phyloP scores from a whole-genome alignment of 53 echinoderm and acorn worm genomes.

The Echinometra lucunter region DNA sequence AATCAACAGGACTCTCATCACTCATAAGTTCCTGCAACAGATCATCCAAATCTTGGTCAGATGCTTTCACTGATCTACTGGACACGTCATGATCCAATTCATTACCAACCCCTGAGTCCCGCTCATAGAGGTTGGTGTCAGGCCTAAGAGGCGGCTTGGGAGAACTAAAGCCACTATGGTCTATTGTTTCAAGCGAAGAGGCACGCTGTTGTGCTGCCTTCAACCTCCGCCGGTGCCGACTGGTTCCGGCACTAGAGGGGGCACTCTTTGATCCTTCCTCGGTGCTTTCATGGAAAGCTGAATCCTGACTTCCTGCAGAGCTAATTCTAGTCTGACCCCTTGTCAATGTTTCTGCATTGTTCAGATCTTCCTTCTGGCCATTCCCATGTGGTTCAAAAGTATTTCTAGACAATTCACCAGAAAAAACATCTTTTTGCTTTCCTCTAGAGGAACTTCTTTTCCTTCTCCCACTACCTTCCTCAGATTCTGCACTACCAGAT shows the following conservation, averaged over 20 bases:
- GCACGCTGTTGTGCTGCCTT: conserved; percentile 62
- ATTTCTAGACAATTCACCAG: background rate
- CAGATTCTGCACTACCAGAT: conserved; percentile 11
- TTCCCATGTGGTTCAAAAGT: background rate
- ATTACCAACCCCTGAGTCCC: conserved; percentile 45
- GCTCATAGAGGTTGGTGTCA: conserved; percentile 41
- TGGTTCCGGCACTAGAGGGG: conserved; percentile 55
- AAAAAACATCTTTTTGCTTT: background rate
- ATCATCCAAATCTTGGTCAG: conserved; percentile 59
- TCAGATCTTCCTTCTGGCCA: background rate
- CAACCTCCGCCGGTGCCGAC: conserved; percentile 51
- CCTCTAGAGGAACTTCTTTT: conserved; percentile 42
- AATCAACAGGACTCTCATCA: background rate
- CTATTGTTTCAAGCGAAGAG: conserved; percentile 40
- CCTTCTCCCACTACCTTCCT: background rate
- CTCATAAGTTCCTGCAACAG: conserved; percentile 58
- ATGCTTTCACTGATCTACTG: background rate
- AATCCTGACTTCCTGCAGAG: conserved; percentile 57
- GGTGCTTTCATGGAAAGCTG: conserved; percentile 50
- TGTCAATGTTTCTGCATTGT: background rate
- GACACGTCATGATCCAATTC: background rate
- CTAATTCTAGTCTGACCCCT: background rate
- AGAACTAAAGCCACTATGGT: background rate
- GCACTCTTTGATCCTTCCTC: conserved; percentile 63
- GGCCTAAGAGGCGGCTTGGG: conserved; percentile 35